Conservation (phyloP, 2,113 vertebrate species). For the Strigops habroptila region DNA sequence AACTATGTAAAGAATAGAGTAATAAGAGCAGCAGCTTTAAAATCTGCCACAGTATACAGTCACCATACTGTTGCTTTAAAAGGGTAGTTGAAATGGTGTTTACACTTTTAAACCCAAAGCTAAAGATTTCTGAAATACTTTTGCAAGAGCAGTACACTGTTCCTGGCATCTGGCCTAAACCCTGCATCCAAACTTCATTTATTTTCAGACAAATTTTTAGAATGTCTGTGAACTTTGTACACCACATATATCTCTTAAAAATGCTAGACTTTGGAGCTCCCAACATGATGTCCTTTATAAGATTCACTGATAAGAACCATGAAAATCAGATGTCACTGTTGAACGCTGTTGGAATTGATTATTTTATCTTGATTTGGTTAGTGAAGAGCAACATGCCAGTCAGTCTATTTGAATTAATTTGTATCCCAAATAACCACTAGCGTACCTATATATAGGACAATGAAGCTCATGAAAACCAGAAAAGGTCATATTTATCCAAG, state of each 20-base stretch:
- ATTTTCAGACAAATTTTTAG: neutral
- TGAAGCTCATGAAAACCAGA: neutral
- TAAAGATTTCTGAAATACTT: neutral
- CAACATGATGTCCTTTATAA: neutral
- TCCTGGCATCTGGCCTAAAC: neutral
- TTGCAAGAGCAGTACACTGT: neutral
- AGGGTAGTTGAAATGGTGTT: neutral
- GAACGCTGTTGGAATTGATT: neutral
- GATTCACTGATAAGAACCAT: neutral
- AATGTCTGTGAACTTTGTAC: neutral
- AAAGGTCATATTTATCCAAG: neutral
- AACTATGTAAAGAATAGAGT: neutral
- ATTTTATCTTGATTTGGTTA: conserved; percentile 25
- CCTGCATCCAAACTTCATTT: neutral
- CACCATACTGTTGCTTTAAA: neutral
- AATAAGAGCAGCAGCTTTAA: neutral
- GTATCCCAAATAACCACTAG: neutral
- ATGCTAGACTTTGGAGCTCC: neutral
- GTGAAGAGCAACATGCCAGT: neutral
- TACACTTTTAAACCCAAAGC: neutral
- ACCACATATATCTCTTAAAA: neutral
- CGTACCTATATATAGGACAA: neutral
- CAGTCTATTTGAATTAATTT: neutral
- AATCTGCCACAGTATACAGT: neutral
- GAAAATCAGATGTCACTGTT: conserved; percentile 1